A percentile compares a stretch with the other conserved stretches of the same genome.
phyloP scores from a whole-genome alignment of 2,888 invertebrate genomes.

The Priocnemis perturbator region DNA sequence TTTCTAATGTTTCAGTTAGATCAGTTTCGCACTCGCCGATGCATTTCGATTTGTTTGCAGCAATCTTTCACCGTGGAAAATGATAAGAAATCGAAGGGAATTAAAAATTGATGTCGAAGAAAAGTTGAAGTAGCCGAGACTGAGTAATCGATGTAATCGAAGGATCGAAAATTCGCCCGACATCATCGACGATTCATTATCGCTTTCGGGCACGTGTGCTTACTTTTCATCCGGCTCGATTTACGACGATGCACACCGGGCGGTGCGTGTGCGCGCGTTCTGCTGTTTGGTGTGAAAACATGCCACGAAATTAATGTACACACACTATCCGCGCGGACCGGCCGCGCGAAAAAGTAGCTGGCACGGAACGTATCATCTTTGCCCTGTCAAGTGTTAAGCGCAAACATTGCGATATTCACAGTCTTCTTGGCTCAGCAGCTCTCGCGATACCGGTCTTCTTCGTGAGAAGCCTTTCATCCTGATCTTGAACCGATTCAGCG shows the following conservation, averaged over 20 bases:
- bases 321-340: neutral
- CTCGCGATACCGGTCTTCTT: neutral
- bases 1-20: no score
- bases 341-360: neutral
- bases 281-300: slow-evolving; percentile 11
- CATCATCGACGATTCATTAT: neutral
- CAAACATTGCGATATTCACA: neutral
- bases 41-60: no score
- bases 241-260: slow-evolving; percentile 2
- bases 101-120: no score
- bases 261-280: neutral
- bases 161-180: no score
- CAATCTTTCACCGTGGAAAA: no score
- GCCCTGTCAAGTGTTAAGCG: neutral
- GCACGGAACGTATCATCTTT: neutral
- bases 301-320: slow-evolving; percentile 3
- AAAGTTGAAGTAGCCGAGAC: no score
- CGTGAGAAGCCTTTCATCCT: no score
- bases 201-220: slow-evolving; percentile 3
- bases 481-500: no score
- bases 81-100: no score
- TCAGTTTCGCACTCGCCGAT: no score
- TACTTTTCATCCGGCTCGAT: slow-evolving; percentile 16
- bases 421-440: neutral
- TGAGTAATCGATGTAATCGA: no score